phyloP scores from a whole-genome alignment of 2,888 invertebrate genomes.

The Pseudolycoriella hygida region DNA sequence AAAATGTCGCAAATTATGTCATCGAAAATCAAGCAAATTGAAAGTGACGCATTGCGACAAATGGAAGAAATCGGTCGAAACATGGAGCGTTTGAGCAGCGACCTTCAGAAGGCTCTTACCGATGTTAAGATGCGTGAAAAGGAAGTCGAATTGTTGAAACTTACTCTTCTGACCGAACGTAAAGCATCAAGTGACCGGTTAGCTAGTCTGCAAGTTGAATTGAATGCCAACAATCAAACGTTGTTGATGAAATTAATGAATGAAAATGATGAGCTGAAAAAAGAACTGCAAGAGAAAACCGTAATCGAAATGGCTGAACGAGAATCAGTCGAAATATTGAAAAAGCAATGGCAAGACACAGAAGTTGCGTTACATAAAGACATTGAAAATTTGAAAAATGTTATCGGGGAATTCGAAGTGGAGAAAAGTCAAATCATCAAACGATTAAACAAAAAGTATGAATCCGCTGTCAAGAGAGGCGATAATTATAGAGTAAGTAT shows the following conservation, averaged over 20 bases:
- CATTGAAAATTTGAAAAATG: conserved; percentile 30
- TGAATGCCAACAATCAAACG: conserved; percentile 8
- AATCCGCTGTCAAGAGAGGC: conserved; percentile 41
- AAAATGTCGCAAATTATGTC: conserved; percentile 30
- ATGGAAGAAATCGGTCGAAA: conserved; percentile 20
- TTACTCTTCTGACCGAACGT: conserved; percentile 25
- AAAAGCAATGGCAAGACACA: conserved; percentile 26
- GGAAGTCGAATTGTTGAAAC: conserved; percentile 24
- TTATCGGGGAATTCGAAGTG: conserved; percentile 30
- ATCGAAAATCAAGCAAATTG: conserved; percentile 38
- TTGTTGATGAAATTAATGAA: no score
- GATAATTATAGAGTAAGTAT: conserved; percentile 42
- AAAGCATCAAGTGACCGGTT: conserved; percentile 18
- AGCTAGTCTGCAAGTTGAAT: conserved; percentile 17
- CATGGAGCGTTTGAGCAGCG: conserved; percentile 14
- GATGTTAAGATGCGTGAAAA: conserved; percentile 21
- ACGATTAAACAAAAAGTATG: conserved; percentile 38
- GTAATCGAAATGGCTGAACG: conserved; percentile 25
- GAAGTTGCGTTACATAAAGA: conserved; percentile 31
- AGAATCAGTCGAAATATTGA: conserved; percentile 29
- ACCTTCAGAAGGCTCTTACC: conserved; percentile 18
- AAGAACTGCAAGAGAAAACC: conserved; percentile 16
- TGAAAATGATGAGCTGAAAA: no score
- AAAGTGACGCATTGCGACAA: conserved; percentile 30
- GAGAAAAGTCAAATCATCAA: conserved; percentile 32